Percentiles rank a stretch among this genome's conserved stretches.
These are phyloP conservation scores for Petromus typicus DNA, from an alignment of 2,113 vertebrate genomes.

Conservation along the genomic window DNA sequence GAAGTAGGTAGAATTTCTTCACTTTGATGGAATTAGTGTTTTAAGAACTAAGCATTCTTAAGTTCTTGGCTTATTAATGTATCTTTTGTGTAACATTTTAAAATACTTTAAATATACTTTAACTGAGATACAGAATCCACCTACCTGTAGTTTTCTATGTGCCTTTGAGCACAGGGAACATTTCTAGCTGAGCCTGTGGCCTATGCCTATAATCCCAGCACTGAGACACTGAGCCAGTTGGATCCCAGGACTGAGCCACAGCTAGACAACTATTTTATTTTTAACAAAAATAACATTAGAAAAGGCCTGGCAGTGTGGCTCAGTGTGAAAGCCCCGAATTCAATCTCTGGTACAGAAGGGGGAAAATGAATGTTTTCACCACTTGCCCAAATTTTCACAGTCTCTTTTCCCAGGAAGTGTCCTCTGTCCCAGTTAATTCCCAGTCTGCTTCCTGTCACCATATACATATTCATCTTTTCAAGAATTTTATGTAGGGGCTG, in stretches of 20 bases:
- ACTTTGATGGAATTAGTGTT: neutral
- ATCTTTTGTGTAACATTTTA: neutral
- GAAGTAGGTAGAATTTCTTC: neutral
- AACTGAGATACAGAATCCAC: neutral
- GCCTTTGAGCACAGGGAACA: neutral
- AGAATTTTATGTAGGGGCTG: neutral
- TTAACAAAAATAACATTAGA: too few species aligned
- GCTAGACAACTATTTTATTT: neutral
- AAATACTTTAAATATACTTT: constrained; percentile 1
- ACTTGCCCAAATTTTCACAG: neutral
- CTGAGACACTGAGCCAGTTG: neutral
- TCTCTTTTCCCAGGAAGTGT: neutral
- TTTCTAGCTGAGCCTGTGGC: neutral
- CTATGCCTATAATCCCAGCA: neutral
- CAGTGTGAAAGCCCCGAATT: neutral
- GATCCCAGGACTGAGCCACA: neutral
- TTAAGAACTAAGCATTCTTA: constrained; percentile 2
- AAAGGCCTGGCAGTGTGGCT: neutral
- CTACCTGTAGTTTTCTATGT: neutral
- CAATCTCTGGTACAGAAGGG: neutral
- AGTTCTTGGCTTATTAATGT: neutral
- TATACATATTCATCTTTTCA: neutral
- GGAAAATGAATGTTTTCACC: neutral
- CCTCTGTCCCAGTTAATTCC: neutral
- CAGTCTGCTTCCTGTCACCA: neutral